phyloP scores from a whole-genome alignment of 2,888 invertebrate genomes.

The Mylabris sibirica region DNA sequence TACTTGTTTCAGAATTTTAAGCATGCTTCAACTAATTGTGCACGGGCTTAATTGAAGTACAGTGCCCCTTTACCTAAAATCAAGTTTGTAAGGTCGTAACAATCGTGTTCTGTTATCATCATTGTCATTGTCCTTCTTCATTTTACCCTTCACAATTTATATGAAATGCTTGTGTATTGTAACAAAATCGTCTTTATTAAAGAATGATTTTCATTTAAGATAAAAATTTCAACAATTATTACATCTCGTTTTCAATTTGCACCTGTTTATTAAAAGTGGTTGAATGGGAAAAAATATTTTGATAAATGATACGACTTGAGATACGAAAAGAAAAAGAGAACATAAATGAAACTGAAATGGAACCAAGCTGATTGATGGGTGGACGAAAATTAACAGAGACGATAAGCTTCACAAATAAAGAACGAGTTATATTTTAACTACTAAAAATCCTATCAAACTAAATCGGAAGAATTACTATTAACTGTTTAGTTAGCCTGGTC shows the following conservation, averaged over 20 bases:
- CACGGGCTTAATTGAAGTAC: too few species aligned
- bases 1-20: too few species aligned
- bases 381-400: not conserved
- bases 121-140: not conserved
- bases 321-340: too few species aligned
- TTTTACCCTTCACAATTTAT: not conserved
- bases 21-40: too few species aligned
- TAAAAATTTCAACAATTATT: conserved; percentile 6
- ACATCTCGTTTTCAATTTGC: not conserved
- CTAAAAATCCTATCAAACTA: too few species aligned
- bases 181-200: not conserved
- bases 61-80: too few species aligned
- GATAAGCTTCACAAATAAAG: not conserved
- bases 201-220: not conserved
- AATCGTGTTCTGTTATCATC: not conserved
- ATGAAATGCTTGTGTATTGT: too few species aligned
- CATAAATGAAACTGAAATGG: not conserved
- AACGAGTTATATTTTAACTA: too few species aligned
- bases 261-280: not conserved
- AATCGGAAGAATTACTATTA: too few species aligned
- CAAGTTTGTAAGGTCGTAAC: not conserved
- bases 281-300: not conserved
- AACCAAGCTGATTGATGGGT: not conserved
- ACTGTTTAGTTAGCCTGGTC: too few species aligned
- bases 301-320: not conserved